Conservation (phyloP, 2,797 vertebrate genomes). For the Stomatorhinus walkeri region DNA sequence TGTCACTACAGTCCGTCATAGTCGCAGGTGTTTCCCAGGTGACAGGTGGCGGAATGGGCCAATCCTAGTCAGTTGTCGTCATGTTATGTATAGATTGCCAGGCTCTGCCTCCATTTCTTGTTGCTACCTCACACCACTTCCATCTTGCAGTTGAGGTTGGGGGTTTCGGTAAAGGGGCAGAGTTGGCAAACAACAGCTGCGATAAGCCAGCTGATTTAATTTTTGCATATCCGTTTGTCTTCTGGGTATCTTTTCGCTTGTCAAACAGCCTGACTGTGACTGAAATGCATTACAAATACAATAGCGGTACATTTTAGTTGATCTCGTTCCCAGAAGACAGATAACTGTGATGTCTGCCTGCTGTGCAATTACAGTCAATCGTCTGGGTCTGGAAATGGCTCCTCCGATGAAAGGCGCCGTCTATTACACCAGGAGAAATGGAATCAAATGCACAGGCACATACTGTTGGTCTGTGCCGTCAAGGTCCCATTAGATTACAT, state of each 20-base stretch:
- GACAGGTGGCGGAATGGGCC: not conserved
- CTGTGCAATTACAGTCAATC: slow-evolving; percentile 13
- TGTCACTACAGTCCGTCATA: not conserved
- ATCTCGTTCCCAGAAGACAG: not conserved
- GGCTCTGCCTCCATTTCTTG: slow-evolving; percentile 54
- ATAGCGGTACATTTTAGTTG: slow-evolving; percentile 1
- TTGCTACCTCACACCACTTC: slow-evolving; percentile 53
- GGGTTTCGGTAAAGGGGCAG: slow-evolving; percentile 36
- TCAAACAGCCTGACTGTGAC: slow-evolving; percentile 1
- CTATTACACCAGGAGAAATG: not conserved
- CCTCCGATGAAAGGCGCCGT: not conserved
- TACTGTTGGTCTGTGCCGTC: not conserved
- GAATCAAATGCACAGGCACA: not conserved
- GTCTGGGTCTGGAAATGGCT: not conserved
- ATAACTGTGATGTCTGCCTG: not conserved
- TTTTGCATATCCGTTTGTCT: not conserved
- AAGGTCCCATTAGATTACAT: slow-evolving; percentile 2
- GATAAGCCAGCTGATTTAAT: slow-evolving; percentile 9
- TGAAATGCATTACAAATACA: not conserved
- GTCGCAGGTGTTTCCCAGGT: not conserved
- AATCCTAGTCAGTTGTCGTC: not conserved
- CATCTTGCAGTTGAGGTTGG: slow-evolving; percentile 42
- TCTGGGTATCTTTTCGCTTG: slow-evolving; percentile 8
- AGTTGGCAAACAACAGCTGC: slow-evolving; percentile 2
- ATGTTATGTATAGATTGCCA: slow-evolving; percentile 52